Conservation (phyloP, 2,113 vertebrate species). For the Phocoena sinus region DNA sequence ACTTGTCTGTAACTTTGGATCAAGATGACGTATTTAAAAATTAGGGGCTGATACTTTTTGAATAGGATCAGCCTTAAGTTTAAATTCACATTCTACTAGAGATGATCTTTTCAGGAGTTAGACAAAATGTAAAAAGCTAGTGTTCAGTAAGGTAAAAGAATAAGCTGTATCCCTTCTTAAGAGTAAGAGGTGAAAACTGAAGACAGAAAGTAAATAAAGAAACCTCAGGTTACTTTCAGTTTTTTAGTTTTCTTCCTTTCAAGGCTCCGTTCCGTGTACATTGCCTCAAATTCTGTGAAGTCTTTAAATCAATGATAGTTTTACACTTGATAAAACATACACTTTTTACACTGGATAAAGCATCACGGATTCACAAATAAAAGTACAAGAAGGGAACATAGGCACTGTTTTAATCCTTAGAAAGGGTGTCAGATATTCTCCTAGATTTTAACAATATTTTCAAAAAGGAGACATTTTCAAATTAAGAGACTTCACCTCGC, state of each 20-base stretch:
- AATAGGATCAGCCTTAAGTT: not conserved
- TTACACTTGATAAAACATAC: not conserved
- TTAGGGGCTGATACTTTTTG: not conserved
- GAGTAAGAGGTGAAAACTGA: not conserved
- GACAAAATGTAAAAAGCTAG: not conserved
- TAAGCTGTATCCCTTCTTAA: not conserved
- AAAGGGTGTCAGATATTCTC: not conserved
- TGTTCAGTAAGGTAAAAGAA: not conserved
- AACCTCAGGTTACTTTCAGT: not conserved
- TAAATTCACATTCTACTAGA: not conserved
- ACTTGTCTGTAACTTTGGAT: not conserved
- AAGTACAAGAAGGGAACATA: not conserved
- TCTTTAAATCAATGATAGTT: not conserved
- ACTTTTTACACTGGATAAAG: not conserved
- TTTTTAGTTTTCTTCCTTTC: constrained; percentile 9
- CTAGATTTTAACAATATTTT: constrained; percentile 6
- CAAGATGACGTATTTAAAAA: not conserved
- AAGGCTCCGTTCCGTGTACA: not conserved
- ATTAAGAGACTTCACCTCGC: not conserved
- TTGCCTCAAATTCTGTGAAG: not conserved
- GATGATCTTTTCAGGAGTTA: not conserved
- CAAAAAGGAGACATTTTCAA: not conserved
- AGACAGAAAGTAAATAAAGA: not conserved
- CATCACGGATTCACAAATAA: not conserved
- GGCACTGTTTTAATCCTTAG: constrained; percentile 9